Base-by-base conservation (phyloP, 2,888 invertebrate genomes). In the Eupithecia insigniata region DNA sequence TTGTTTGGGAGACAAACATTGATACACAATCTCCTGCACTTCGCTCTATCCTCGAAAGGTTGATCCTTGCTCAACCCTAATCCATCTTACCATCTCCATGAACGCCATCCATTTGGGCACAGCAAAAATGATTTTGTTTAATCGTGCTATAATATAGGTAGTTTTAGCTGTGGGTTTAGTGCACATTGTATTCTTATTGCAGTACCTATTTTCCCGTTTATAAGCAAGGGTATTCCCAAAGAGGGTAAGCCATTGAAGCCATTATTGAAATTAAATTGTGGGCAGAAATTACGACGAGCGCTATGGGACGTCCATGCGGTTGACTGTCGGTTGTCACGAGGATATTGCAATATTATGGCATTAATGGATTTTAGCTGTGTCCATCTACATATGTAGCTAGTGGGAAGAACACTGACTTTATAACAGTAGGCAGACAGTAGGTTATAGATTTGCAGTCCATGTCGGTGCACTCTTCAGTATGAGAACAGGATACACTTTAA, bases 191-290 rank as follows among this genome's bases (percentile, higher is more conserved):
- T 55, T 55, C 26, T 14, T 51, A 43, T 10, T 62, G 62, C 22
- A 10, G 32, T 14, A n/a, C n/a, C n/a, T n/a, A 34, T 36, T 36
- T 26, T 16, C 61, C 55, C 22, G n/a, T 34, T n/a, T 34, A 62
- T 6, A 34, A 36, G 64, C 64, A 26, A 8, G 69, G 64, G 51
- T 69, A 69, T 69, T 64, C 62, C 69, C 69, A 64, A 16, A 58
- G 66, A 30, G n/a, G 43, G 60, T 30, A 43, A 28, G n/a, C 58
- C 67, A 60, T 64, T 64, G 64, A 64, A 46, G 32, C 66, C 66
- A 70, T 70, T 70, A 66, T 66, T 66, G 34, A 66, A 66, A 66
- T 70, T 60, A 70, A 70, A 66, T 66, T 36, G 69, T 55, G 46
- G 46, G 39, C 43, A 65, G 64, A 36, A 64, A 64, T 64, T 64